Conservation (phyloP, 2,797 vertebrate genomes). For the Lemur catta region DNA sequence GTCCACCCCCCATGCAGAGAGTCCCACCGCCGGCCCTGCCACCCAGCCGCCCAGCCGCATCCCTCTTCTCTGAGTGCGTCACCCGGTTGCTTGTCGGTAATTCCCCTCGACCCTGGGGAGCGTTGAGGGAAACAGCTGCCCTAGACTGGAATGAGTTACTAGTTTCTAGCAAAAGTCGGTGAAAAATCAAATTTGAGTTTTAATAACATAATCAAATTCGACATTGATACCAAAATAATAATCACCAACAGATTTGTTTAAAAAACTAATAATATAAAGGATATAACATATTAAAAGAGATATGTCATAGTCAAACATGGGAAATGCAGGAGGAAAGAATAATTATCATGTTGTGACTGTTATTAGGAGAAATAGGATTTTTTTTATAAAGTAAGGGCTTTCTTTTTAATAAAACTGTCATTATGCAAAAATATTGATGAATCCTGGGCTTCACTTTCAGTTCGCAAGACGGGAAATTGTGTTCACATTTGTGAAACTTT, state of each 20-base stretch:
- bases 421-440: neutral
- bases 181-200: neutral
- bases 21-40: rapidly evolving
- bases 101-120: neutral
- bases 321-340: too few species aligned
- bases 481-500: neutral
- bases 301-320: neutral
- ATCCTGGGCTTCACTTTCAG: neutral
- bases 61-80: neutral
- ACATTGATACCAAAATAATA: neutral
- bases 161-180: neutral
- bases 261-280: neutral
- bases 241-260: neutral
- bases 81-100: neutral
- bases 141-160: rapidly evolving
- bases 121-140: neutral
- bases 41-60: too few species aligned
- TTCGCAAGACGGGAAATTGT: neutral
- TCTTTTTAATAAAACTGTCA: neutral
- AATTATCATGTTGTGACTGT: neutral
- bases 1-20: rapidly evolving
- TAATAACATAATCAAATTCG: neutral
- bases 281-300: conserved; percentile 5
- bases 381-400: neutral
- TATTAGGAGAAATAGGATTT: neutral